Evolutionary conservation across 2,888 invertebrate genomes (phyloP), one percentile per base, ranked within the genome.

Genomic region (Drosophila rubida): DNA sequence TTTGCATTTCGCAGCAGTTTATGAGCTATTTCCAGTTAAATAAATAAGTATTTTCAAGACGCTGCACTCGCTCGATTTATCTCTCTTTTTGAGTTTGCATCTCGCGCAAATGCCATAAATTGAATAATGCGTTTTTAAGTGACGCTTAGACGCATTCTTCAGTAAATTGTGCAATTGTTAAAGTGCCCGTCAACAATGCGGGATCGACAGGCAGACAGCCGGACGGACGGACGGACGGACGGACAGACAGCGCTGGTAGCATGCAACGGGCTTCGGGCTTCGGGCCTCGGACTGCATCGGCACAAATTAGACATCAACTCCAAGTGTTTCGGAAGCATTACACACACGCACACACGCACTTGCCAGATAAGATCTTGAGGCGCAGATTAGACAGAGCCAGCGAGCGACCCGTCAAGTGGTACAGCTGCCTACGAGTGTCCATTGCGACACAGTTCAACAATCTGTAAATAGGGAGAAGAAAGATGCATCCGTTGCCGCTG

Each of bases 121-220:
- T 88, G 82, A 89, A 90, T 89, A 88, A 88, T 89, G 78, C 78
- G 80, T 84, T 88, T 77, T 89, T 89, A 88, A 88, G 90, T 90
- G 88, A 84, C 72, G 90, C 81, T 88, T 80, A 88, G 89, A 86
- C 79, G 80, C 88, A 89, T 90, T 88, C 88, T 78, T 84, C 74
- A 80, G 68, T 78, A 87, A 87, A 90, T 88, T 89, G 87, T 82
- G 78, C 88, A 89, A 86, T 89, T 89, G 87, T 74, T 66, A 54
- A 70, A 63, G 61, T 58, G 53, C 64, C 46, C 58, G 70, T 61
- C 59, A 58, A 75, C 50, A 41, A 79, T 76, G 79, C 67, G 71
- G 67, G 64, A 62, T 45, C 16, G 14, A 22, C 19, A 19, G 22
- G 35, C 41, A 30, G 48, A 55, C 37, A 19, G 42, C 7, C 61